These are phyloP conservation scores for Chaetophractus vellerosus DNA, from an alignment of 2,797 vertebrate genomes.

Conservation along the genomic window DNA sequence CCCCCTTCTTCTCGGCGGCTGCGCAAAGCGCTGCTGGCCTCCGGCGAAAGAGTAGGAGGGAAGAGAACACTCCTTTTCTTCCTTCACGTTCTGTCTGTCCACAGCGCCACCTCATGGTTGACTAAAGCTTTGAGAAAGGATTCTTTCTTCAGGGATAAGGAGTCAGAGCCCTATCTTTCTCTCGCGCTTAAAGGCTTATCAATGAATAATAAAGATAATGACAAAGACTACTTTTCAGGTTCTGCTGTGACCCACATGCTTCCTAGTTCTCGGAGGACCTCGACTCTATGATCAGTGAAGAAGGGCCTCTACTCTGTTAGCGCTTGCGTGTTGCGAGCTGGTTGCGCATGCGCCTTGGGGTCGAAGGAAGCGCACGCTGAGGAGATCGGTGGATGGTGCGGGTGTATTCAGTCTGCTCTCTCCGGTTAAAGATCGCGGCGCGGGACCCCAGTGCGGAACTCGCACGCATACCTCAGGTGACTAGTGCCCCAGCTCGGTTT, in stretches of 20 bases:
- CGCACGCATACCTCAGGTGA: slow-evolving; percentile 76
- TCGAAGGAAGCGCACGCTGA: slow-evolving; percentile 71
- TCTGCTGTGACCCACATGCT: accelerated
- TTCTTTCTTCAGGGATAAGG: background rate
- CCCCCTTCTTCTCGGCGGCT: too few species aligned
- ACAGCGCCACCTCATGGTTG: slow-evolving; percentile 79
- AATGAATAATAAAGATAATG: background rate
- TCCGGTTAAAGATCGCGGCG: background rate
- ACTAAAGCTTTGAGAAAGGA: background rate
- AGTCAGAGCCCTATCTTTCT: background rate
- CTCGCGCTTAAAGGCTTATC: background rate
- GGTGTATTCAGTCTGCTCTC: background rate
- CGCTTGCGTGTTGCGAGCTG: slow-evolving; percentile 62
- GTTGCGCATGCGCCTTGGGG: slow-evolving; percentile 36
- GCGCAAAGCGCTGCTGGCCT: background rate
- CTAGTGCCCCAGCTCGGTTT: background rate
- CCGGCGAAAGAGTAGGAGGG: background rate
- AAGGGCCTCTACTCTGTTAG: background rate
- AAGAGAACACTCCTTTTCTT: background rate
- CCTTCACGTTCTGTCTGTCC: background rate
- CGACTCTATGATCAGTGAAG: slow-evolving; percentile 65
- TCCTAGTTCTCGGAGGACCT: slow-evolving; percentile 20
- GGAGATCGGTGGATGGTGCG: background rate
- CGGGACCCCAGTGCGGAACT: background rate
- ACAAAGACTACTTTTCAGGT: background rate